These are phyloP conservation scores for Mechanitis messenoides DNA, from an alignment of 2,888 invertebrate species.

Conservation along the genomic window DNA sequence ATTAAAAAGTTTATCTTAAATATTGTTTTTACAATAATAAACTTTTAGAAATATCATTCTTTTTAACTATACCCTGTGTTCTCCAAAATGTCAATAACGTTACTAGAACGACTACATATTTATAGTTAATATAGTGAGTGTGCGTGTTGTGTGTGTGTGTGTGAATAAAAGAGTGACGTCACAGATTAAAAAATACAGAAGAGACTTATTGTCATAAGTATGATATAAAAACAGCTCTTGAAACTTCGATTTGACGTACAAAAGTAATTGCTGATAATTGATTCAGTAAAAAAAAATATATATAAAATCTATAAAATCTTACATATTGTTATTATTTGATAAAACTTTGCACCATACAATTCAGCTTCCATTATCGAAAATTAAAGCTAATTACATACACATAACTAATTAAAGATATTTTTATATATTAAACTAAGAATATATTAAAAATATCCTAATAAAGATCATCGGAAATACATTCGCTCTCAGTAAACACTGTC, in stretches of 20 bases:
- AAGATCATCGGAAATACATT: slow-evolving; percentile 38
- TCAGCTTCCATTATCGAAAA: slow-evolving; percentile 46
- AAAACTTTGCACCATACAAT: slow-evolving; percentile 55
- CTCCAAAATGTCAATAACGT: slow-evolving; percentile 20
- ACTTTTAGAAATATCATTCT: not conserved
- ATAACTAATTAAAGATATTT: slow-evolving; percentile 28
- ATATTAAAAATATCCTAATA: slow-evolving; percentile 31
- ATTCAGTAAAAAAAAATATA: not conserved
- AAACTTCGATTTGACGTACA: no score
- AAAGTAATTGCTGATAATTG: no score
- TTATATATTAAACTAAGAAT: slow-evolving; percentile 23
- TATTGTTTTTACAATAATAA: no score
- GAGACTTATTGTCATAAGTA: no score
- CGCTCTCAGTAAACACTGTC: not conserved
- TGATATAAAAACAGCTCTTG: no score
- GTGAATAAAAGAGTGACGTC: no score
- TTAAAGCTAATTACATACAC: slow-evolving; percentile 36
- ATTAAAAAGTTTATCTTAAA: not conserved
- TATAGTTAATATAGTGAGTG: not conserved
- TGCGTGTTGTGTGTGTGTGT: no score
- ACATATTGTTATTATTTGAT: slow-evolving; percentile 9
- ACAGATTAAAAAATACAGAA: no score
- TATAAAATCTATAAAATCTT: not conserved
- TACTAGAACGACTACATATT: not conserved
- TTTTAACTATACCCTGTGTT: slow-evolving; percentile 30